Base-by-base conservation (phyloP, 2,888 invertebrate species). In the Adineta ricciae region DNA sequence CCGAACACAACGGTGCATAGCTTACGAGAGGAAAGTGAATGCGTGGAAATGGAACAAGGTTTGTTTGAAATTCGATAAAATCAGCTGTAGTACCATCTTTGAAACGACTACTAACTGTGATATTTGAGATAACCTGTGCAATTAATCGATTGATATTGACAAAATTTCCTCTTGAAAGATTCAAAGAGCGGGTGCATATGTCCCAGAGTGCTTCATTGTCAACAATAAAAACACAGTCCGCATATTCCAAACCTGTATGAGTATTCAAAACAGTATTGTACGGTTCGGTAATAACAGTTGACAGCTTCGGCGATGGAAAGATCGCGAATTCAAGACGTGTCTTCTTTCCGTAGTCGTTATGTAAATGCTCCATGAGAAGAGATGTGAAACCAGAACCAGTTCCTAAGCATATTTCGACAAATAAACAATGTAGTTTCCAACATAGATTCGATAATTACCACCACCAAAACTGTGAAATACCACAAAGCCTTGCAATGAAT, bases 31-130 rank as follows among this genome's bases (percentile, higher is more conserved):
- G 86, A 78, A 86, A 86, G 64, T 86, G 86, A 78, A 86, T 84
- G 19, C 86, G 38, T 27, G 86, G 86, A 84, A 86, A 86, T n/a
- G 86, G 86, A 0, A 86, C 86, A 8, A 86, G 83, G 41, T 86
- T 86, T 24, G 86, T 86, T 50, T 85, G 85, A 41, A 86, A 85
- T 83, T 86, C 86, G 16, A 83, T 84, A 19, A 86, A 46, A 50
- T 84, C 84, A 27, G 41, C 82, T 19, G 38, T 86, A 84, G 56
- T 46, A 64, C 41, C 36, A 64, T 78, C 83, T 38, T 49, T 41
- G 49, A 86, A 86, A 49, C 86, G 72, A 32, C 73, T 52, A 11
- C 54, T 36, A 8, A 84, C 84, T 19, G 86, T 86, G 9, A 83
- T 54, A 32, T 86, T 83, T 19, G 83, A 78, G 21, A 83, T 83